Evolutionary conservation across 2,797 vertebrate species (phyloP).

Genomic region (Benthosema pterotum): DNA sequence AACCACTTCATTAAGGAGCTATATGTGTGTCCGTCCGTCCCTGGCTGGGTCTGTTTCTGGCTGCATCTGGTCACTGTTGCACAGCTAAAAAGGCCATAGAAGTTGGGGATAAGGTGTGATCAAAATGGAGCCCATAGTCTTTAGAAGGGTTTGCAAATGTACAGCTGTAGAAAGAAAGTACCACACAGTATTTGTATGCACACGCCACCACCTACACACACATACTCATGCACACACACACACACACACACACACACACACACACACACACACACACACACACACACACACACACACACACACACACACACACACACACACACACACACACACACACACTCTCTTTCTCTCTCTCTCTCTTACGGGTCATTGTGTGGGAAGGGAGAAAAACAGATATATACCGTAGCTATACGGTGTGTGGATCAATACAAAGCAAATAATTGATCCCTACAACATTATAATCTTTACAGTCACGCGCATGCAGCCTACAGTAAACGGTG

Average conservation of each 20-base stretch:
- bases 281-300: conserved; percentile 30
- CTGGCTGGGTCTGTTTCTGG: no score
- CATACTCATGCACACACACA: conserved; percentile 2
- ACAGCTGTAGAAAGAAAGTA: no score
- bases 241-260: conserved; percentile 16
- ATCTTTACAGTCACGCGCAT: no score
- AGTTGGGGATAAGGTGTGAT: no score
- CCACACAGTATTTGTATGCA: background rate
- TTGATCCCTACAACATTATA: conserved; percentile 24
- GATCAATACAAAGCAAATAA: conserved; percentile 28
- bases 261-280: conserved; percentile 5
- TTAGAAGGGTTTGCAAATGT: no score
- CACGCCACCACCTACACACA: background rate
- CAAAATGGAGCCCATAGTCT: no score
- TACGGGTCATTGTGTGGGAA: conserved; percentile 2
- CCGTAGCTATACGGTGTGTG: background rate
- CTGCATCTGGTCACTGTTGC: no score
- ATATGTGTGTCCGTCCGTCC: no score
- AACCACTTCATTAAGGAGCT: no score
- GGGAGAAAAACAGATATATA: conserved; percentile 4
- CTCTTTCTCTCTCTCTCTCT: no score
- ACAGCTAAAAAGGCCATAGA: no score
- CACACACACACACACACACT: conserved; percentile 14
- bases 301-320: background rate
- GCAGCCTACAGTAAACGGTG: background rate